phyloP scores from a whole-genome alignment of 2,888 invertebrate genomes.

The Eretmocerus hayati region DNA sequence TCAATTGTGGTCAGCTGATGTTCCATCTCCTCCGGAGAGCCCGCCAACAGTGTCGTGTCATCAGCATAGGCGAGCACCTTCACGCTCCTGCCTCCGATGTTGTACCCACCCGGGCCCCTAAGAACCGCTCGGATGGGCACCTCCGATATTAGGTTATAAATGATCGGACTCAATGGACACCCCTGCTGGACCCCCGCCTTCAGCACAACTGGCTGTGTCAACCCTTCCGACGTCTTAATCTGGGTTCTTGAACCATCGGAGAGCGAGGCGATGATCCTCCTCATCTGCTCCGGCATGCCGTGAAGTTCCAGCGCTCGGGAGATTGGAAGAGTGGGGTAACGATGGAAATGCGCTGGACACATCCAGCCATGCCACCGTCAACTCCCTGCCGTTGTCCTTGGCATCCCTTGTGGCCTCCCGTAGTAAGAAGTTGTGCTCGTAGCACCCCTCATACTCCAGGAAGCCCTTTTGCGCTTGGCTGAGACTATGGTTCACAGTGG shows the following conservation, averaged over 20 bases:
- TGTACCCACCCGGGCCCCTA: conserved; percentile 9
- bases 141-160: conserved; percentile 38
- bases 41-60: conserved; percentile 16
- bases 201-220: conserved; percentile 25
- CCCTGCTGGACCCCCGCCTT: conserved; percentile 36
- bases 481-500: not conserved
- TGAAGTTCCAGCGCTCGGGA: conserved; percentile 18
- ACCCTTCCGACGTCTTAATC: conserved; percentile 18
- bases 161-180: conserved; percentile 34
- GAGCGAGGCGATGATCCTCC: conserved; percentile 18
- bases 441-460: conserved; percentile 34
- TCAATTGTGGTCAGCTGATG: conserved; percentile 12
- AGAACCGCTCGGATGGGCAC: conserved; percentile 20
- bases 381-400: conserved; percentile 8
- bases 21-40: conserved; percentile 23
- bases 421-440: conserved; percentile 38
- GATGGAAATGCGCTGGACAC: conserved; percentile 42
- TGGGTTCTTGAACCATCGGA: conserved; percentile 21
- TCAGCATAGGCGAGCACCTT: conserved; percentile 21
- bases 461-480: conserved; percentile 38
- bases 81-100: conserved; percentile 6
- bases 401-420: conserved; percentile 30
- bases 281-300: conserved; percentile 9
- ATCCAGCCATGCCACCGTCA: conserved; percentile 39
- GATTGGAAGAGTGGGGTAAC: conserved; percentile 35